phyloP scores from a whole-genome alignment of 2,888 invertebrate genomes.

The Drosophila atroscutellata region DNA sequence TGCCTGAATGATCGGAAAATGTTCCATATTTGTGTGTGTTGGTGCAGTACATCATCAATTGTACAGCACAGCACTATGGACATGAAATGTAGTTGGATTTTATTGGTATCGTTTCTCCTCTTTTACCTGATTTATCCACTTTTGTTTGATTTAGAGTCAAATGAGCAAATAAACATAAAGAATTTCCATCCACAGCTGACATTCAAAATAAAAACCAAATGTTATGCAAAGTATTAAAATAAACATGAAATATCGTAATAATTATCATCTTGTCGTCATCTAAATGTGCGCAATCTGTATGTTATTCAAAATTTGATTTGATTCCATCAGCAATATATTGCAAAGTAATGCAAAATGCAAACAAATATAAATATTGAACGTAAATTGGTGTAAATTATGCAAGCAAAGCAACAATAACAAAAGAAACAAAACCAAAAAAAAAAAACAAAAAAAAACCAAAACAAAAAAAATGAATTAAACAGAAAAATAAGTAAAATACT shows the following conservation, averaged over 20 bases:
- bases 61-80: neutral
- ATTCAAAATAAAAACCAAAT: conserved; percentile 15
- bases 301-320: conserved; percentile 50
- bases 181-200: conserved; percentile 49
- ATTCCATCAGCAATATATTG: conserved; percentile 44
- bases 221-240: conserved; percentile 22
- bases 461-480: conserved; percentile 10
- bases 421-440: conserved; percentile 20
- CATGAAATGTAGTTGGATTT: conserved; percentile 24
- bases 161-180: conserved; percentile 21
- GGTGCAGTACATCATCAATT: neutral
- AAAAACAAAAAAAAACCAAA: conserved; percentile 3
- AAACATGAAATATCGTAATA: conserved; percentile 40
- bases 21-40: neutral
- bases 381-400: conserved; percentile 72
- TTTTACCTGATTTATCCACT: neutral
- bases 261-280: conserved; percentile 59
- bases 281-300: conserved; percentile 54
- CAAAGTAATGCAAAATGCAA: conserved; percentile 28
- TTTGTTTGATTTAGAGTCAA: conserved; percentile 23
- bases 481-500: conserved; percentile 41
- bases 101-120: conserved; percentile 17
- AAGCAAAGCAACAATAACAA: conserved; percentile 25
- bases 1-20: neutral
- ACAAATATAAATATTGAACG: conserved; percentile 52